Evolutionary conservation across 2,113 vertebrate genomes (phyloP), one percentile per base, ranked within the genome.

Genomic region (Neolamprologus ventralis): DNA sequence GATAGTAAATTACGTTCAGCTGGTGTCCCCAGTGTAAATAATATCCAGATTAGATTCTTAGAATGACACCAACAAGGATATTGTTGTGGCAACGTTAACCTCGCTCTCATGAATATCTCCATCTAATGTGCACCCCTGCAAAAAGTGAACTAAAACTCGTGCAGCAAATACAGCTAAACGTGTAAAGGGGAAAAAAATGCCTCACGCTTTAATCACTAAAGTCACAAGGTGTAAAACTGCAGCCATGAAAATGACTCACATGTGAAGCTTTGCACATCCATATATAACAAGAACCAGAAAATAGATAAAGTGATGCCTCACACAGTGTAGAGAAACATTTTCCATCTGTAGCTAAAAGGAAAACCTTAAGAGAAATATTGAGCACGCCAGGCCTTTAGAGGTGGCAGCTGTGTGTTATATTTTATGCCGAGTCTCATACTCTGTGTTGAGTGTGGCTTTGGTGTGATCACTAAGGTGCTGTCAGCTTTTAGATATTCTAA

Each of bases 1-100:
- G 31, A 63, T 37, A 85, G 42, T 84, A 88, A 85, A 90, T 91
- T 84, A 81, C 51, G 42, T 71, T 83, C 85, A 90, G 35, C 80
- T 82, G 17, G 4, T 79, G 60, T 83, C 68, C 63, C 86, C 42
- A 9, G 60, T 82, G 86, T 57, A 87, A 68, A 85, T 63, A 3
- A 33, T 80, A 73, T 88, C 37, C 81, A 81, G 53, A 87, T 91
- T 85, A 87, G 83, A 65, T 75, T 7, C 33, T 31, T 60, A n/a
- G 47, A 75, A 86, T 33, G 35, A 58, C 75, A 85, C 87, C 65
- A 63, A 16, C 68, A 78, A 58, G 16, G 51, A 86, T 17, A n/a
- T 57, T 75, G 47, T 23, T 28, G 13, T 37, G 13, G 23, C 45
- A 31, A 19, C 6, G 4, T 49, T 37, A 35, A 55, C 19, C 37